A percentile compares a stretch with the other conserved stretches of the same genome.
Conservation (phyloP, 2,113 vertebrate genomes). For the Vimba vimba region DNA sequence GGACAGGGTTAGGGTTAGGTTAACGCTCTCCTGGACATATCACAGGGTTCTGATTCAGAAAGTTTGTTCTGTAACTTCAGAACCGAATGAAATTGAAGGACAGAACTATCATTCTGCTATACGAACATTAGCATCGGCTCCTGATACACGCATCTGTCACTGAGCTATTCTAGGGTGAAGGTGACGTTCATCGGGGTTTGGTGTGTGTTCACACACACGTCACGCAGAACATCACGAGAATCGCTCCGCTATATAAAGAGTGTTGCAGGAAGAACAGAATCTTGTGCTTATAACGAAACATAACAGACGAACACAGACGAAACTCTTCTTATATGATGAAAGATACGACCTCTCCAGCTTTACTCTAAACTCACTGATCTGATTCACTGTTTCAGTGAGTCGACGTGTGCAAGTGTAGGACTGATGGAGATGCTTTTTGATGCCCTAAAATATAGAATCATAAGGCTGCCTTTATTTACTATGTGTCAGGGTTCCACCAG, state of each 20-base stretch:
- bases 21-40: not conserved
- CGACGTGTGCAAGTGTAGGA: not conserved
- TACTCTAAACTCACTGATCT: not conserved
- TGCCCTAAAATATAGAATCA: not conserved
- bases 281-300: no score
- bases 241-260: no score
- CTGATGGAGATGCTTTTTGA: not conserved
- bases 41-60: no score
- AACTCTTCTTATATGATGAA: not conserved
- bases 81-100: not conserved
- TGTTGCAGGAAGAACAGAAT: no score
- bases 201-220: not conserved
- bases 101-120: not conserved
- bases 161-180: not conserved
- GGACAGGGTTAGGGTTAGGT: no score
- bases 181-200: not conserved
- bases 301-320: not conserved
- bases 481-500: no score
- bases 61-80: not conserved
- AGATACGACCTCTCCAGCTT: not conserved
- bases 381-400: not conserved
- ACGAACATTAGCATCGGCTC: slow-evolving; percentile 54
- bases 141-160: not conserved
- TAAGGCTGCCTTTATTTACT: no score
- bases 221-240: no score